Evolutionary conservation across 2,113 vertebrate species (phyloP).

Genomic region (Lutjanus erythropterus): DNA sequence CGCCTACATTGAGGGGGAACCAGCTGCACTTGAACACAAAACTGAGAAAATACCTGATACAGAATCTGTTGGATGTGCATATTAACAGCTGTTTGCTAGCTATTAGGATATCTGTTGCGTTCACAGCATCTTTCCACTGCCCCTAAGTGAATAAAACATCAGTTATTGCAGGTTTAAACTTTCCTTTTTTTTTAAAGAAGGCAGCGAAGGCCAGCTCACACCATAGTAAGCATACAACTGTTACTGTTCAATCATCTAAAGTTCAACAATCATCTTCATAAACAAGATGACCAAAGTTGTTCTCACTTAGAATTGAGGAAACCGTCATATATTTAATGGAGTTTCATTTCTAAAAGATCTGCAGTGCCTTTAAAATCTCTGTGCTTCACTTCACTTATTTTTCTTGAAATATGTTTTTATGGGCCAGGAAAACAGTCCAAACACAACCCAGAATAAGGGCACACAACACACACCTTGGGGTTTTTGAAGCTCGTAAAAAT

Average conservation of each 20-base stretch:
- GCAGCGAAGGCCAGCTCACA: not conserved
- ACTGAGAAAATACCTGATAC: no score
- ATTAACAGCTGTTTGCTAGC: not conserved
- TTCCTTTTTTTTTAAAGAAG: not conserved
- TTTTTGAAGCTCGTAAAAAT: conserved; percentile 58
- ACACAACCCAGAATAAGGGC: conserved; percentile 47
- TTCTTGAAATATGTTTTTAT: conserved; percentile 56
- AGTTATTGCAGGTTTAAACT: not conserved
- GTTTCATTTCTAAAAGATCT: conserved; percentile 22
- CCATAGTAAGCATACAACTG: not conserved
- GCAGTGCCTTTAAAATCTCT: conserved; percentile 27
- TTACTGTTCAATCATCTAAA: not conserved
- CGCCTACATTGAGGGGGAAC: no score
- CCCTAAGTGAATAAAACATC: not conserved
- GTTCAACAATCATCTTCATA: not conserved
- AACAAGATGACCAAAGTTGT: conserved; percentile 3
- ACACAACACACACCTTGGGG: conserved; percentile 41
- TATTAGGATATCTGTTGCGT: not conserved
- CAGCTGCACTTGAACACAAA: no score
- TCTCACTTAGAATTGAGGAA: conserved; percentile 26
- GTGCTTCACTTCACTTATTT: conserved; percentile 23
- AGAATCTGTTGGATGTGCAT: not conserved
- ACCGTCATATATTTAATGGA: conserved; percentile 5
- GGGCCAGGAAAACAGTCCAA: conserved; percentile 39
- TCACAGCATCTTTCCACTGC: not conserved